A percentile compares a stretch with the other conserved stretches of the same genome.
Conservation (phyloP, 2,888 invertebrate species). For the Luperina testacea region DNA sequence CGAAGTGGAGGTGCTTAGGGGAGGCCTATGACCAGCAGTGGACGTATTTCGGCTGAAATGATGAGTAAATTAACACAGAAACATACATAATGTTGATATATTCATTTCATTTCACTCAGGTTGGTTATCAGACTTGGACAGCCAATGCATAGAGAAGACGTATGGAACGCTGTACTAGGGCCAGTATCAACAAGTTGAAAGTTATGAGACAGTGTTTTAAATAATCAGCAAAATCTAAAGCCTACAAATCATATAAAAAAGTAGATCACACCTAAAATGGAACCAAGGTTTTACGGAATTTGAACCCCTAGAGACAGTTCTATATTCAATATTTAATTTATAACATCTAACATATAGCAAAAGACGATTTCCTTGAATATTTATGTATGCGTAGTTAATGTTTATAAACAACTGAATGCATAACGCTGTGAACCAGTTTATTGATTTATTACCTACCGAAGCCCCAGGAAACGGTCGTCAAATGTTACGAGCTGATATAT, state of each 20-base stretch:
- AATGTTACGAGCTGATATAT: slow-evolving; percentile 66
- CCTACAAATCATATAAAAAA: background rate
- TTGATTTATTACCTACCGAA: slow-evolving; percentile 66
- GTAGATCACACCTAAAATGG: background rate
- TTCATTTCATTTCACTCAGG: background rate
- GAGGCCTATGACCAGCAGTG: too few species aligned
- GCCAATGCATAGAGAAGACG: background rate
- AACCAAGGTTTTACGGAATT: background rate
- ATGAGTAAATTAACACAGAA: background rate
- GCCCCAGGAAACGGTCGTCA: slow-evolving; percentile 67
- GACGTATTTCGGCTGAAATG: too few species aligned
- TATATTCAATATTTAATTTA: slow-evolving; percentile 17
- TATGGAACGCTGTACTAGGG: background rate
- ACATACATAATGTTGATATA: background rate
- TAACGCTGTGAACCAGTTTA: slow-evolving; percentile 64
- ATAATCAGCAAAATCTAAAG: background rate
- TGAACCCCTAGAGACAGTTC: background rate
- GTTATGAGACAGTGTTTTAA: background rate
- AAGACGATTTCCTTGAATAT: slow-evolving; percentile 54
- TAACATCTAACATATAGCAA: slow-evolving; percentile 29
- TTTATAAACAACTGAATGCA: slow-evolving; percentile 61
- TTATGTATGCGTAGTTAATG: slow-evolving; percentile 40
- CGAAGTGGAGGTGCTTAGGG: too few species aligned
- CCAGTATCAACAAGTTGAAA: background rate
- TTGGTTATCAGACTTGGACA: background rate